Evolutionary conservation across 2,888 invertebrate genomes (phyloP), one percentile per base, ranked within the genome.

Genomic region (Agrotis ipsilon): DNA sequence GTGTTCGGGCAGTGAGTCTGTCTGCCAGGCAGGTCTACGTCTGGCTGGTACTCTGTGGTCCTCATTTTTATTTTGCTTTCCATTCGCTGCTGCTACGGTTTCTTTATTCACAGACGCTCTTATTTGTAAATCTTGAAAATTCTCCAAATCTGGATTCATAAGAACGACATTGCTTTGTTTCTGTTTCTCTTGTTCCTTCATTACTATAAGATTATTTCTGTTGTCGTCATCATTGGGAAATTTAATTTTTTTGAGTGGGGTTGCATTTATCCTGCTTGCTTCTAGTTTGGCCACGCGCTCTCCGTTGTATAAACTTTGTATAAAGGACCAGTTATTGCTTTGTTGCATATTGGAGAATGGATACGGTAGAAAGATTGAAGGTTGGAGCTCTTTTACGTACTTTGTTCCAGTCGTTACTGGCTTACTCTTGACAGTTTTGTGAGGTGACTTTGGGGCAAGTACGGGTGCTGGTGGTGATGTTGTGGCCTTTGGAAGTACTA

Each of bases 1-100:
- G 32, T 90, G 85, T 16, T 75, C 66, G 6, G 93, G 84, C n/a
- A 95, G 63, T 1, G 91, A 87, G 68, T 90, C 89, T 0, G 94
- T 94, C 76, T 94, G 90, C 96, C 95, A 96, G 3, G 87, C 86
- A 0, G 89, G 88, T 1, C 73, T 79, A 9, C 72, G 73, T 46
- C 49, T 57, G 3, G 63, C 45, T 16, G 9, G 7, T 18, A 13
- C 0, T 48, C 2, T 62, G 5, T 46, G 66, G 16, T 78, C 80
- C 0, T 71, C 75, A 32, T 81, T 63, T 39, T 39, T 11, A 39
- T 11, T 11, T 45, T 11, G 24, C 3, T 55, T 60, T 49, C 13
- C 21, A 5, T 39, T 55, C 11, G 13, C 3, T 4, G 32, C 19
- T 4, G 39, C 18, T 68, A 11, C 54, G 51, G 71, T 69, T 27